Conservation (phyloP, 2,797 vertebrate genomes). For the Chaenodraco wilsoni region DNA sequence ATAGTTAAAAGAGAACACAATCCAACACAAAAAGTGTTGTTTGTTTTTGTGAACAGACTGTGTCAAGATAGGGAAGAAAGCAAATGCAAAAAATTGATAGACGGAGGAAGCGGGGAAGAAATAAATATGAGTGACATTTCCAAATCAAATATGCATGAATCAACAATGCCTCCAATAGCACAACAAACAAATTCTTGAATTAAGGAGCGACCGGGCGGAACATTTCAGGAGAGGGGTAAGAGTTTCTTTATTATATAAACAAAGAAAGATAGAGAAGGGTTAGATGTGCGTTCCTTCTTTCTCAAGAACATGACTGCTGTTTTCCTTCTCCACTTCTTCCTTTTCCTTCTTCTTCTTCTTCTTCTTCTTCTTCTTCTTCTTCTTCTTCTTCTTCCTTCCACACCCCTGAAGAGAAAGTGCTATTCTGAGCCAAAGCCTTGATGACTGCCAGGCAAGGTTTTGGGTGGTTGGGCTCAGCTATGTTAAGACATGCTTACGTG, state of each 20-base stretch:
- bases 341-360: neutral
- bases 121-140: conserved; percentile 76
- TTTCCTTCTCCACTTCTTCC: conserved; percentile 8
- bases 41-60: conserved; percentile 53
- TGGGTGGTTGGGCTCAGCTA: conserved; percentile 55
- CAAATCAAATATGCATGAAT: conserved; percentile 80
- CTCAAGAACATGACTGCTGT: conserved; percentile 18
- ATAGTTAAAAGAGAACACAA: neutral
- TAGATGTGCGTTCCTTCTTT: neutral
- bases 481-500: conserved; percentile 67
- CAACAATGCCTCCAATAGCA: conserved; percentile 69
- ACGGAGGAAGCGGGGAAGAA: conserved; percentile 49
- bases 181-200: conserved; percentile 74
- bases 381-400: conserved; percentile 1
- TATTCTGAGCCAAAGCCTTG: conserved; percentile 58
- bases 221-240: conserved; percentile 66
- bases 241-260: conserved; percentile 56
- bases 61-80: conserved; percentile 33
- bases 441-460: conserved; percentile 60
- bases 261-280: conserved; percentile 23
- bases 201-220: conserved; percentile 70
- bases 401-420: conserved; percentile 41
- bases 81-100: conserved; percentile 24
- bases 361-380: neutral
- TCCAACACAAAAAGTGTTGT: conserved; percentile 7